Base-by-base conservation (phyloP, 2,888 invertebrate species). In the Orchestes rusci region DNA sequence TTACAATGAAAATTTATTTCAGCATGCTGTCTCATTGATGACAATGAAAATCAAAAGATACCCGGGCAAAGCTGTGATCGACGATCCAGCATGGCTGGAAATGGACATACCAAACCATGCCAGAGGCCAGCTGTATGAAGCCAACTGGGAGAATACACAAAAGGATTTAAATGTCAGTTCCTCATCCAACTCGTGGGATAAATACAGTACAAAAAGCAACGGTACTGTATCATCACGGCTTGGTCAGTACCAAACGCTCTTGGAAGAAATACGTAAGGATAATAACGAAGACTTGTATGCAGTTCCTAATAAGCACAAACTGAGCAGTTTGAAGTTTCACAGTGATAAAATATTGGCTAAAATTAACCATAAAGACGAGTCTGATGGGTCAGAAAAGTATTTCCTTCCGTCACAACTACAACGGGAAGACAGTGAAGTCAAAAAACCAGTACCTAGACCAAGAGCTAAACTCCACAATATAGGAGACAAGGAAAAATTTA, bases 11-110 rank as follows among this genome's bases (percentile, higher is more conserved):
- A n/a, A n/a, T n/a, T n/a, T n/a, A n/a, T n/a, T n/a, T n/a, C n/a
- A n/a, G n/a, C n/a, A n/a, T n/a, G n/a, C n/a, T n/a, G n/a, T n/a
- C n/a, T n/a, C n/a, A n/a, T n/a, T n/a, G n/a, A n/a, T 27, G 7
- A 60, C 53, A 50, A 88, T 89, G 88, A 86, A 85, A 75, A 84
- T 88, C 54, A 82, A 85, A 66, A 82, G 83, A 59, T 85, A 88
- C 67, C 88, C 88, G 31, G 88, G 88, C 53, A 84, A 84, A 70
- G 88, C 82, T 53, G 85, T 87, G 61, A 58, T 72, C 39, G 70
- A 73, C 51, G 74, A 75, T 48, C 76, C 79, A 43, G 70, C 63
- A 16, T 75, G 77, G 66, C 62, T 78, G 48, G 73, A 79, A 43
- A 74, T 84, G 74, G 86, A 85, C 65, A 74, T 76, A 54, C 79